phyloP scores from a whole-genome alignment of 2,888 invertebrate genomes.

The Pachycephus smyrnensis region DNA sequence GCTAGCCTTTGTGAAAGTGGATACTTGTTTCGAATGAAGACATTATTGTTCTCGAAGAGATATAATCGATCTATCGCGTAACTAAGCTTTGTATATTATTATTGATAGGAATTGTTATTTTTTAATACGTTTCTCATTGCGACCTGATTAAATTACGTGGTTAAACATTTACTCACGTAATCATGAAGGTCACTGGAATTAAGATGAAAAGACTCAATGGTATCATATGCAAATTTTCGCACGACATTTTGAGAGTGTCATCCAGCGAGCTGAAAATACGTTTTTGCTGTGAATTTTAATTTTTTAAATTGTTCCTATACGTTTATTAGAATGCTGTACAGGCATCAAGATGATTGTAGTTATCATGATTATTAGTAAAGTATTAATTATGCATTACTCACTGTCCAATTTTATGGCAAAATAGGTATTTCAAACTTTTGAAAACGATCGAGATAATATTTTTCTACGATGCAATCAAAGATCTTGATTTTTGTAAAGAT shows the following conservation, averaged over 20 bases:
- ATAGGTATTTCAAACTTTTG: too few species aligned
- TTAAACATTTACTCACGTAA: slow-evolving; percentile 59
- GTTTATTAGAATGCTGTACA: too few species aligned
- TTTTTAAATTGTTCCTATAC: too few species aligned
- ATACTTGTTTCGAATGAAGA: slow-evolving; percentile 20
- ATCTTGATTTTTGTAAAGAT: neutral
- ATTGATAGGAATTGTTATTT: neutral
- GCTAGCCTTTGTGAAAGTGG: slow-evolving; percentile 31
- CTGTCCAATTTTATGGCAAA: too few species aligned
- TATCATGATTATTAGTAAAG: too few species aligned
- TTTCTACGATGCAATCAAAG: neutral
- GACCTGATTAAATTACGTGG: slow-evolving; percentile 14
- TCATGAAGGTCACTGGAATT: slow-evolving; percentile 63
- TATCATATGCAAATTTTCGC: slow-evolving; percentile 58
- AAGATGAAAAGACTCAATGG: slow-evolving; percentile 62
- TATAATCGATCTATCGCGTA: neutral
- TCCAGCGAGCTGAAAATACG: neutral
- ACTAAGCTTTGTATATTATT: neutral
- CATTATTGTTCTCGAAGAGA: slow-evolving; percentile 21
- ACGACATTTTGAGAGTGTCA: slow-evolving; percentile 47
- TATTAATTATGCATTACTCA: too few species aligned
- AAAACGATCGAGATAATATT: too few species aligned
- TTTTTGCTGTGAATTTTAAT: neutral
- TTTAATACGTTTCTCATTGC: neutral
- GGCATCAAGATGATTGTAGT: too few species aligned